Conservation (phyloP, 2,797 vertebrate genomes). For the Botia kubotai region DNA sequence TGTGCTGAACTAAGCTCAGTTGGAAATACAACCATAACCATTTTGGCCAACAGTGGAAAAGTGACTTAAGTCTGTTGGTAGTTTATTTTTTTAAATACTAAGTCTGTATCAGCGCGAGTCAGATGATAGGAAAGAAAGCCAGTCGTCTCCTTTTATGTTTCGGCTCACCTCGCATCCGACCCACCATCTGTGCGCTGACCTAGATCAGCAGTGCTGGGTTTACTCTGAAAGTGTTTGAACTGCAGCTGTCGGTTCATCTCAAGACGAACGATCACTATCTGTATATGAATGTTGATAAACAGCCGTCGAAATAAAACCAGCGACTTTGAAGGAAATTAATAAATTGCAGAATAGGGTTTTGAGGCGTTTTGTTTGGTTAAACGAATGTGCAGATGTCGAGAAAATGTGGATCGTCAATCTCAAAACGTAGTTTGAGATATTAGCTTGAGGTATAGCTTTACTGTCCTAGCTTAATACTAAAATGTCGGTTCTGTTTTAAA, state of each 20-base stretch:
- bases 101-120: neutral
- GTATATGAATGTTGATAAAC: constrained; percentile 3
- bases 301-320: no score
- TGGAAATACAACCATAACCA: no score
- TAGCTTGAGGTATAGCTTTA: neutral
- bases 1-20: no score
- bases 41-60: no score
- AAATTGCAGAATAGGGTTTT: no score
- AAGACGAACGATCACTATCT: neutral
- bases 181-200: no score
- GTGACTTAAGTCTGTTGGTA: neutral
- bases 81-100: neutral
- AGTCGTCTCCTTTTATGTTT: neutral
- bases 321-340: no score
- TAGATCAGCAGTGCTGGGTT: neutral
- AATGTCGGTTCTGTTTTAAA: neutral
- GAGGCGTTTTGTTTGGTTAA: no score
- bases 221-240: neutral
- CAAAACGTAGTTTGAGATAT: no score
- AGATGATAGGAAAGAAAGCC: neutral
- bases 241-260: neutral
- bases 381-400: no score
- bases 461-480: neutral
- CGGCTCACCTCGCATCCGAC: neutral
- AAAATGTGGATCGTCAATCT: no score